Base-by-base conservation (phyloP, 2,797 vertebrate species). In the Acomys russatus region DNA sequence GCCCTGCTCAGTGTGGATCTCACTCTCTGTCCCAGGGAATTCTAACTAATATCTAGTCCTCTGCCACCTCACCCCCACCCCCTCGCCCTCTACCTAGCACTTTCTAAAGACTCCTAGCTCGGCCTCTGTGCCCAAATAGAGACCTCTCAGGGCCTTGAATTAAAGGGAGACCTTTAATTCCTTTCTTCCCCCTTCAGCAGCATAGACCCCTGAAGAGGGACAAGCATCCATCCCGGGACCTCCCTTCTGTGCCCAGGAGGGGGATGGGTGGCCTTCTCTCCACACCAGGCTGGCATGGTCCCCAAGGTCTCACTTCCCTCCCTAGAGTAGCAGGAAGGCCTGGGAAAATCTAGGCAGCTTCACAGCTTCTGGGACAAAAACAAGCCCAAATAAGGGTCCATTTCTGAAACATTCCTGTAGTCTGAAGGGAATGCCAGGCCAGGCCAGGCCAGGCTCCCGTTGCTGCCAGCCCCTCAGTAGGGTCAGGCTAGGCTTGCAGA, bases 311-410 rank as follows among this genome's bases (percentile, higher is more conserved):
- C 18, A 54, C 49, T 96, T 83, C 71, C 85, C 76, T 85, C 77
- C 73, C 70, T 70, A 4, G 68, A 77, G 63, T 87, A 85, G 28
- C 17, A 17, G 76, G 79, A 92, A 96, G 89, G 96, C 88, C 96
- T 97, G 97, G 97, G 88, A 97, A 98, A 97, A 94, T 35, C 63
- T 68, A 96, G 76, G 51, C 95, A 78, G 76, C 74, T 90, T 59
- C 66, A 78, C 49, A 28, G n/a, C 78, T 91, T 87, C 82, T 92
- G 44, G 88, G 79, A 94, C 86, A 71, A 95, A 96, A 97, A 97
- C 96, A 97, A 98, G 90, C 64, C 97, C 97, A 97, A 97, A 97
- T 97, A 98, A 97, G 96, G 97, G 97, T 94, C 97, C 88, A 49
- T 96, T 96, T 97, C 92, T 94, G 30, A 63, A 88, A 84, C 97